A percentile compares a stretch with the other conserved stretches of the same genome.
Conservation (phyloP, 2,113 vertebrate species). For the Apeltes quadracus region DNA sequence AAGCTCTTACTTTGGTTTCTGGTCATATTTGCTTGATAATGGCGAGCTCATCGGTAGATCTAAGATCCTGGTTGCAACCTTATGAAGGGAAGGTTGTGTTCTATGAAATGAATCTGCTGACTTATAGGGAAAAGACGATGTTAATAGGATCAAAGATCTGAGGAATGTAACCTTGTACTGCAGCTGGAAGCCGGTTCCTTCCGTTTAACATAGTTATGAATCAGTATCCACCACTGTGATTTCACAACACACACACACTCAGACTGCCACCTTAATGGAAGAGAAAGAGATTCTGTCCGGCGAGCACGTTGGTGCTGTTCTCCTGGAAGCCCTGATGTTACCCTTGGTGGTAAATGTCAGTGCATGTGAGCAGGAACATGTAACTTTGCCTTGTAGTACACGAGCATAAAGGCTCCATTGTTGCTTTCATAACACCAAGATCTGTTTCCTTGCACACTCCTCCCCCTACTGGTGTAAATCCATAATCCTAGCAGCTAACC, state of each 20-base stretch:
- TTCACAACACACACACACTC: background rate
- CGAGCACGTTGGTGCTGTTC: slow-evolving; percentile 1
- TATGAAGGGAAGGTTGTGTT: background rate
- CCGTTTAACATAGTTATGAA: background rate
- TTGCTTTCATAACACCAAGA: slow-evolving; percentile 57
- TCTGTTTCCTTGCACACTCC: slow-evolving; percentile 79
- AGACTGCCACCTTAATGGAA: background rate
- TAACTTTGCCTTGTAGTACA: slow-evolving; percentile 46
- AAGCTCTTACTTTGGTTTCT: background rate
- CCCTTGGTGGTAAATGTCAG: slow-evolving; percentile 57
- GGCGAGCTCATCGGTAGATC: background rate
- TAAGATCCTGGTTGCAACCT: background rate
- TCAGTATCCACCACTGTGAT: background rate
- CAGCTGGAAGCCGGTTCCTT: background rate
- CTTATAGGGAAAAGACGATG: background rate
- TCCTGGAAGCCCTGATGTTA: slow-evolving; percentile 9
- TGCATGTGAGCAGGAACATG: slow-evolving; percentile 41
- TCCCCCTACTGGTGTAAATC: slow-evolving; percentile 82
- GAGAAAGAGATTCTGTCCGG: background rate
- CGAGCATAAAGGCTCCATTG: slow-evolving; percentile 18
- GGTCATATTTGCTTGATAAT: background rate
- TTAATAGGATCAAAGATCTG: background rate
- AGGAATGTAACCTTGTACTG: background rate
- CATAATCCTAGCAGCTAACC: slow-evolving; percentile 61
- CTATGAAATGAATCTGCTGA: background rate